Percentiles rank a stretch among this genome's conserved stretches.
phyloP scores from a whole-genome alignment of 2,113 vertebrate genomes.

The Bubo scandiacus region DNA sequence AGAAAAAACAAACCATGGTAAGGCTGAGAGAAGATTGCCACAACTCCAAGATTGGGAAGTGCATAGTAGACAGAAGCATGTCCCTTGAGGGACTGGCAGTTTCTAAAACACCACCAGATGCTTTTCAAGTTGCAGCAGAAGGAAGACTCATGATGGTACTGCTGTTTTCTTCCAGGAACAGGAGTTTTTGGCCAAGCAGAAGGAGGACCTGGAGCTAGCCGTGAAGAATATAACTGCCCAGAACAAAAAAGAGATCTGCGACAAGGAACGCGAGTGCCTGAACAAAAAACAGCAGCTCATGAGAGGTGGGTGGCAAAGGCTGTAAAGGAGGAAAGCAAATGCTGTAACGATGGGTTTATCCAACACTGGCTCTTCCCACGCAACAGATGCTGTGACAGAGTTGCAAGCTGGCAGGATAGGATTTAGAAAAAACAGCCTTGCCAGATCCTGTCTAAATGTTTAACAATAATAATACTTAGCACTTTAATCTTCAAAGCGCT shows the following conservation, averaged over 20 bases:
- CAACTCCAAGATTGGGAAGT: fast-evolving
- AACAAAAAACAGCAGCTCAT: constrained; percentile 89
- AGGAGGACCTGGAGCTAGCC: constrained; percentile 80
- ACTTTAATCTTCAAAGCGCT: constrained; percentile 34
- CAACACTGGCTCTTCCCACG: constrained; percentile 2
- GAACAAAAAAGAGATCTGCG: constrained; percentile 88
- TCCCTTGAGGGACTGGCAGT: background rate
- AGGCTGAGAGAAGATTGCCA: background rate
- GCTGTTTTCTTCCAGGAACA: constrained; percentile 78
- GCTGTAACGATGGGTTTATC: background rate
- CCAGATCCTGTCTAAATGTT: constrained; percentile 62
- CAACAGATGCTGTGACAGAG: constrained; percentile 42
- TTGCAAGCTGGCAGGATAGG: constrained; percentile 18
- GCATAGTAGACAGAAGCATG: background rate
- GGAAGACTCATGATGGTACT: background rate
- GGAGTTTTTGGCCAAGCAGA: constrained; percentile 84
- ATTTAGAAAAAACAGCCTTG: constrained; percentile 29
- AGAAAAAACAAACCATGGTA: constrained; percentile 82
- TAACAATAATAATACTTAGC: constrained; percentile 54
- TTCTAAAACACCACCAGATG: background rate
- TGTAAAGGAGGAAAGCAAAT: background rate
- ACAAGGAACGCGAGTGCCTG: constrained; percentile 88
- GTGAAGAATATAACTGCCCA: constrained; percentile 83
- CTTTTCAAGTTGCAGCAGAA: background rate
- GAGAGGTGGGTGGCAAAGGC: constrained; percentile 76